Base-by-base conservation (phyloP, 2,113 vertebrate genomes). In the Cisticola juncidis region DNA sequence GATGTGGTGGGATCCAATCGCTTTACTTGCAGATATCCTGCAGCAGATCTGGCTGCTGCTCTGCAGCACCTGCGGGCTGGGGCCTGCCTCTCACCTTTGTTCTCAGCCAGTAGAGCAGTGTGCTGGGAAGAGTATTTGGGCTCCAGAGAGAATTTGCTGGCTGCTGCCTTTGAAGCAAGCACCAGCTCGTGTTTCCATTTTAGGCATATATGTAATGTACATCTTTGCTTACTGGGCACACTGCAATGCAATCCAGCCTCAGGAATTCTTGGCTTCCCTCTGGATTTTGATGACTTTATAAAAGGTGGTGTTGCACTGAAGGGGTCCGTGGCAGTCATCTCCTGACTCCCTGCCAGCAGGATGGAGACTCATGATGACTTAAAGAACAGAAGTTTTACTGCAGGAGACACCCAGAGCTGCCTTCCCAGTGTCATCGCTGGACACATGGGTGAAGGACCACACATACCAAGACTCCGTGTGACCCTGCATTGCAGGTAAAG, bases 181-280 rank as follows among this genome's bases (percentile, higher is more conserved):
- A 94, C 36, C 68, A 94, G 90, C 79, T 93, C 33, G 0, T 65
- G 81, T 93, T 95, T 90, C 81, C 88, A 93, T 96, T 95, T 95
- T 83, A 96, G 90, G 94, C 71, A 84, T 85, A 78, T 21, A 14
- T 66, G 26, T 70, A 91, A 88, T 11, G 51, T 82, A 80, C 86
- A 94, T 94, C 89, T 94, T 92, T 95, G 87, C 86, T 95, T 88
- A 91, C 83, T 82, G 95, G 94, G 83, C 94, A 81, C 61, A 66
- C 84, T 36, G 85, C 69, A 60, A n/a, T 47, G 64, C 76, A 90
- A 90, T 90, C 76, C 92, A 95, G 84, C 78, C 45, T 81, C 82
- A 57, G 70, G 81, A 95, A 90, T 62, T 95, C 78, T 94, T 95
- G 89, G 84, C 92, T 94, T 92, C 74, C 56, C 51, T 92, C 84